Conservation (phyloP, 1,140 invertebrate genomes). For the Atta cephalotes region DNA sequence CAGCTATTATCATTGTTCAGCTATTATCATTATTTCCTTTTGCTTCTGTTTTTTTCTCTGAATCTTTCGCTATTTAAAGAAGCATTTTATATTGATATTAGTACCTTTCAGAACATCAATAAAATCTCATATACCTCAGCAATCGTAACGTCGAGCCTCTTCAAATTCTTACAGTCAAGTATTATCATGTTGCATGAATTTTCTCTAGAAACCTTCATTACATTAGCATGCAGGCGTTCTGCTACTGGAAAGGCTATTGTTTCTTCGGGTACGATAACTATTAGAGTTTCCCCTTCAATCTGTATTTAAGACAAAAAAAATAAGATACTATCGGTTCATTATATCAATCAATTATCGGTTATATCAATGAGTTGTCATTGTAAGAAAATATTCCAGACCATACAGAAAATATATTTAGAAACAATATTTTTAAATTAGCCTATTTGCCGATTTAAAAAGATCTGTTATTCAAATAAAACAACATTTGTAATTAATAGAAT, state of each 20-base stretch:
- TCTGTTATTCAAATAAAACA: neutral
- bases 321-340: neutral
- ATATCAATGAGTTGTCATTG: too few relatives aligned
- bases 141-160: slow-evolving; percentile 87
- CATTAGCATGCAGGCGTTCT: slow-evolving; percentile 87
- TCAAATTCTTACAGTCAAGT: slow-evolving; percentile 87
- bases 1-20: neutral
- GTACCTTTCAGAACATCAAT: neutral
- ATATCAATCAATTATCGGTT: too few relatives aligned
- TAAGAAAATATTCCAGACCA: neutral
- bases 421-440: neutral
- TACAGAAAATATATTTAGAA: neutral
- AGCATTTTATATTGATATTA: neutral
- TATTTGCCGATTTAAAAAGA: neutral
- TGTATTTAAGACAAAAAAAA: slow-evolving; percentile 40
- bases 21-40: neutral
- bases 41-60: neutral
- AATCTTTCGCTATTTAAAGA: neutral
- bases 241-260: slow-evolving; percentile 88
- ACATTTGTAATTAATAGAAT: neutral
- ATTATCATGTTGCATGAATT: slow-evolving; percentile 84
- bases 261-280: slow-evolving; percentile 87
- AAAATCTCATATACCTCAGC: slow-evolving; percentile 85
- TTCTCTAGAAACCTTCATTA: slow-evolving; percentile 81
- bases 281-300: slow-evolving; percentile 74